Percentiles rank a stretch among this genome's conserved stretches.
Conservation (phyloP, 2,888 invertebrate genomes). For the Diogma glabrata region DNA sequence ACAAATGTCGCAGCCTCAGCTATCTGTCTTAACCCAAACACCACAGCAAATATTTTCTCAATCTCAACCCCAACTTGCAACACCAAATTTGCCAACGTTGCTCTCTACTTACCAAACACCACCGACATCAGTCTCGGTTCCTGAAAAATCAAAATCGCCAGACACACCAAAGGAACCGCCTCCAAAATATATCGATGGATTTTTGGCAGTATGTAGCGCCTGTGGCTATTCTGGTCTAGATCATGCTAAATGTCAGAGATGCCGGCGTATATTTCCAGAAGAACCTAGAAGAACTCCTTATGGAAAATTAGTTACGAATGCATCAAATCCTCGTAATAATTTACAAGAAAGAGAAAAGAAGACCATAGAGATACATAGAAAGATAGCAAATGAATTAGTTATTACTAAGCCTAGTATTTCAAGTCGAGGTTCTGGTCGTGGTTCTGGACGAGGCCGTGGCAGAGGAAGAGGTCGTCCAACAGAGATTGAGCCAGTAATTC, state of each 20-base stretch:
- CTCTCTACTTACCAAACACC: too few relatives aligned
- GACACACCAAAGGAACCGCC: constrained; percentile 46
- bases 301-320: too few relatives aligned
- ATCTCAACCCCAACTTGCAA: too few relatives aligned
- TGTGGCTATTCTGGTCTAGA: constrained; percentile 72
- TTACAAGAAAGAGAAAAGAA: not conserved
- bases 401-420: not conserved
- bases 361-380: not conserved
- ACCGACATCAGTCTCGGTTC: too few relatives aligned
- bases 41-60: too few relatives aligned
- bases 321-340: too few relatives aligned
- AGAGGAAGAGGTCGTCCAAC: constrained; percentile 34
- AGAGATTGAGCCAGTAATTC: constrained; percentile 55
- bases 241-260: constrained; percentile 66
- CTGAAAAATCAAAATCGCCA: constrained; percentile 17
- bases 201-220: constrained; percentile 63
- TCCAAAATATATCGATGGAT: constrained; percentile 55
- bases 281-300: constrained; percentile 47
- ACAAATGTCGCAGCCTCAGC: constrained; percentile 25
- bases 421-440: too few relatives aligned
- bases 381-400: not conserved
- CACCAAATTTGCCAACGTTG: constrained; percentile 20
- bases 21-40: constrained; percentile 13
- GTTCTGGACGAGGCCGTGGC: constrained; percentile 22
- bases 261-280: constrained; percentile 57